phyloP scores from a whole-genome alignment of 2,888 invertebrate species.

The Eretmocerus hayati region DNA sequence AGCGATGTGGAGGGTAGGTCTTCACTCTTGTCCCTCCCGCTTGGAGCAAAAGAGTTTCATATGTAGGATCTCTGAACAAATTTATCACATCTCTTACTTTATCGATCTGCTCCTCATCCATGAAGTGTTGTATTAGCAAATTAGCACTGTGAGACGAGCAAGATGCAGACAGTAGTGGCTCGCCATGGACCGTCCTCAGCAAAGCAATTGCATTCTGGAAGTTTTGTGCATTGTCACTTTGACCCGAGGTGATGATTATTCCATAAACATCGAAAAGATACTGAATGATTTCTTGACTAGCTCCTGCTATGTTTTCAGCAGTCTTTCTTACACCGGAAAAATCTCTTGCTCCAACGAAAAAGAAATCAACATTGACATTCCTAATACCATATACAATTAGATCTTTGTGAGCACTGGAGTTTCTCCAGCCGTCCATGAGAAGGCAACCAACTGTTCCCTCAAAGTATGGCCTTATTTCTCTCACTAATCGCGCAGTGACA shows the following conservation, averaged over 20 bases:
- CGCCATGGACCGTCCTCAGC: too few relatives aligned
- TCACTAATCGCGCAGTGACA: too few relatives aligned
- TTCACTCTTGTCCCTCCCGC: constrained; percentile 1
- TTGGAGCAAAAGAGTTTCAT: neutral
- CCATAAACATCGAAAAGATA: neutral
- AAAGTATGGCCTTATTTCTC: neutral
- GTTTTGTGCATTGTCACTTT: neutral
- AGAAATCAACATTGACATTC: too few relatives aligned
- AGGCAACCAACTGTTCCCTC: neutral
- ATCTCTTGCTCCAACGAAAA: too few relatives aligned
- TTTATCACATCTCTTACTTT: constrained; percentile 1
- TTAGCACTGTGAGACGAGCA: constrained; percentile 1
- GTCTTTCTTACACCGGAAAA: too few relatives aligned
- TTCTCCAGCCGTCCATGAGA: constrained; percentile 1
- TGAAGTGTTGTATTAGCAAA: constrained; percentile 4
- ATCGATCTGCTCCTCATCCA: constrained; percentile 1
- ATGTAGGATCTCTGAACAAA: constrained; percentile 1
- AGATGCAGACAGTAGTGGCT: neutral
- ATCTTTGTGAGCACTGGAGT: neutral
- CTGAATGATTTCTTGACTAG: neutral
- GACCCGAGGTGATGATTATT: neutral
- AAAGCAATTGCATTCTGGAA: too few relatives aligned
- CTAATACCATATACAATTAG: too few relatives aligned
- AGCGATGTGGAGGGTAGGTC: neutral
- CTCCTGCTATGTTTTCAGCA: neutral